Percentiles rank a stretch among this genome's conserved stretches.
Conservation (phyloP, 2,888 invertebrate genomes). For the Halictus quadricinctus region DNA sequence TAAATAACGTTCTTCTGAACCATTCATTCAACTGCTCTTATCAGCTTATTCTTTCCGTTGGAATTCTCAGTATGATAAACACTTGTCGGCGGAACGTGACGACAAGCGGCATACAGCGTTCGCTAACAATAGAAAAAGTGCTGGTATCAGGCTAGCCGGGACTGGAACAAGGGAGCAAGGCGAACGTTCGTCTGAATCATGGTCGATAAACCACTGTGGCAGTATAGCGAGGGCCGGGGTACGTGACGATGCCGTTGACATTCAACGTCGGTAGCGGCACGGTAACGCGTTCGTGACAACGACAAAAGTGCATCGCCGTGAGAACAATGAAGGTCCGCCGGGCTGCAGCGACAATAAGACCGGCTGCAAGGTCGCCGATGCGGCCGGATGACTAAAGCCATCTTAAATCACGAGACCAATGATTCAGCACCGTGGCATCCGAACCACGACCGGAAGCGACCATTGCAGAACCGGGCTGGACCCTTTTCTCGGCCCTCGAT, state of each 20-base stretch:
- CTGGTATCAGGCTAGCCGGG: not conserved
- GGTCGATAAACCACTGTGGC: conserved; percentile 22
- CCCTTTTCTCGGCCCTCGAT: conserved; percentile 47
- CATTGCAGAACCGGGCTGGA: conserved; percentile 16
- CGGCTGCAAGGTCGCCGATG: conserved; percentile 61
- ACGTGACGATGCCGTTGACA: conserved; percentile 40
- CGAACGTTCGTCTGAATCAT: conserved; percentile 29
- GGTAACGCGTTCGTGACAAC: conserved; percentile 51
- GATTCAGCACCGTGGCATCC: conserved; percentile 72
- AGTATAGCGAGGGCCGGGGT: conserved; percentile 13
- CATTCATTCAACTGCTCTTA: not conserved
- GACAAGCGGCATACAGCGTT: not conserved
- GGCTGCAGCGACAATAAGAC: conserved; percentile 44
- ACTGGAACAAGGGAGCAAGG: not conserved
- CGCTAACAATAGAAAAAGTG: conserved; percentile 4
- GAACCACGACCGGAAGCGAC: conserved; percentile 66
- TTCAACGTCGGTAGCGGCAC: conserved; percentile 46
- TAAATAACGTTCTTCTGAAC: not conserved
- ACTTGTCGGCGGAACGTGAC: not conserved
- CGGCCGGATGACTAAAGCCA: conserved; percentile 56
- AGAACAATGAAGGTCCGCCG: conserved; percentile 59
- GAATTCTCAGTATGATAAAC: conserved; percentile 5
- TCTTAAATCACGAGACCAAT: conserved; percentile 57
- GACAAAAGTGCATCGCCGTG: conserved; percentile 53
- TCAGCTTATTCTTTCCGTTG: not conserved